These are phyloP conservation scores for Sebastes schlegelii DNA, from an alignment of 2,113 vertebrate species.

Conservation along the genomic window DNA sequence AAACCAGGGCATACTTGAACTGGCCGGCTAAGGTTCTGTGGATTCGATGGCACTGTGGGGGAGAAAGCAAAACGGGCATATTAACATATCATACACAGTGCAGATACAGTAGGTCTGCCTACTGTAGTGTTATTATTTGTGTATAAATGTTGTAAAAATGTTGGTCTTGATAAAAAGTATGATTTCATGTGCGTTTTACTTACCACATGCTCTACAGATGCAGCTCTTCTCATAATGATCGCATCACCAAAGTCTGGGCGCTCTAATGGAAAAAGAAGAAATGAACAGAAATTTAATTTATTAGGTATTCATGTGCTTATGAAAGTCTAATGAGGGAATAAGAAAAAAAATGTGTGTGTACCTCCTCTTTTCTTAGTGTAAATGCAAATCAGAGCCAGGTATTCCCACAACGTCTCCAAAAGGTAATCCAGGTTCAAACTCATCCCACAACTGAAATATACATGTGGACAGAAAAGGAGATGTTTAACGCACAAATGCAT, in stretches of 20 bases:
- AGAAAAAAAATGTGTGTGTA: constrained; percentile 60
- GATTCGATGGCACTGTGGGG: constrained; percentile 94
- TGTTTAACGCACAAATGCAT: background rate
- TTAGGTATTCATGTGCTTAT: background rate
- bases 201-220: constrained; percentile 96
- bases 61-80: background rate
- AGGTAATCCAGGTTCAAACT: constrained; percentile 97
- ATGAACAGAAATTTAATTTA: background rate
- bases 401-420: constrained; percentile 96
- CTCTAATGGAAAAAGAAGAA: constrained; percentile 80
- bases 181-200: constrained; percentile 48
- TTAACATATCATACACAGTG: background rate
- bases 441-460: constrained; percentile 91
- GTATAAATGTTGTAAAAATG: background rate
- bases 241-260: constrained; percentile 96
- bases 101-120: background rate
- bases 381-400: constrained; percentile 95
- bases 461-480: background rate
- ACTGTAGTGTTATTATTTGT: background rate
- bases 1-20: constrained; percentile 98
- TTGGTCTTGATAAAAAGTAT: background rate
- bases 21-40: constrained; percentile 96
- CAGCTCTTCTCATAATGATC: constrained; percentile 96
- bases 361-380: constrained; percentile 99
- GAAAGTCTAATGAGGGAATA: background rate